phyloP scores from a whole-genome alignment of 2,888 invertebrate species.

The Anoncus sp. region DNA sequence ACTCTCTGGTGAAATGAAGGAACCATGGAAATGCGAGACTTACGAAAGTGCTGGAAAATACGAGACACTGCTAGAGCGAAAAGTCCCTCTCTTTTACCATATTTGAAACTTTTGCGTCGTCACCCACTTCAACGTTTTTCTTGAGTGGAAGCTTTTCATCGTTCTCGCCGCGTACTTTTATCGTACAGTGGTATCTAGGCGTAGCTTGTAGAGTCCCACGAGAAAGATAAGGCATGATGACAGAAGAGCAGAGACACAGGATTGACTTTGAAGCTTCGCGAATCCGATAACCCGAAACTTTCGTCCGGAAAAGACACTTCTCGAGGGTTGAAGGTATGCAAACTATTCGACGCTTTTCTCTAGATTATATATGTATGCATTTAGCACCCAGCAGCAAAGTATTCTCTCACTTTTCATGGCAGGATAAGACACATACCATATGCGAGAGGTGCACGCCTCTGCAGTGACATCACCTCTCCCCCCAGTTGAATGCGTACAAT shows the following conservation, averaged over 20 bases:
- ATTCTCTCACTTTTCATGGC: slow-evolving; percentile 1
- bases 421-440: slow-evolving; percentile 4
- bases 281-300: slow-evolving; percentile 59
- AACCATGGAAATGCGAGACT: slow-evolving; percentile 17
- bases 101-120: slow-evolving; percentile 72
- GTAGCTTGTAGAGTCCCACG: slow-evolving; percentile 14
- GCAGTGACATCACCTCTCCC: not conserved
- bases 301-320: slow-evolving; percentile 46
- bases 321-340: slow-evolving; percentile 23
- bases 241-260: slow-evolving; percentile 25
- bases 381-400: slow-evolving; percentile 7
- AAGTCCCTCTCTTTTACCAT: slow-evolving; percentile 57
- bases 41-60: slow-evolving; percentile 44
- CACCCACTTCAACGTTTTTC: slow-evolving; percentile 54
- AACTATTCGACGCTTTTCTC: slow-evolving; percentile 31
- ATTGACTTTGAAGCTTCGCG: slow-evolving; percentile 60
- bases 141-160: slow-evolving; percentile 40
- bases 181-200: slow-evolving; percentile 3
- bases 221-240: slow-evolving; percentile 23
- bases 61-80: slow-evolving; percentile 35
- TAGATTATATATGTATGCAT: slow-evolving; percentile 18
- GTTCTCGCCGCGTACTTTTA: slow-evolving; percentile 35
- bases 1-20: slow-evolving; percentile 37
- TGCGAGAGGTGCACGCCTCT: slow-evolving; percentile 13
- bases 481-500: slow-evolving; percentile 21